Conservation (phyloP, 2,113 vertebrate genomes). For the Calonectris borealis region DNA sequence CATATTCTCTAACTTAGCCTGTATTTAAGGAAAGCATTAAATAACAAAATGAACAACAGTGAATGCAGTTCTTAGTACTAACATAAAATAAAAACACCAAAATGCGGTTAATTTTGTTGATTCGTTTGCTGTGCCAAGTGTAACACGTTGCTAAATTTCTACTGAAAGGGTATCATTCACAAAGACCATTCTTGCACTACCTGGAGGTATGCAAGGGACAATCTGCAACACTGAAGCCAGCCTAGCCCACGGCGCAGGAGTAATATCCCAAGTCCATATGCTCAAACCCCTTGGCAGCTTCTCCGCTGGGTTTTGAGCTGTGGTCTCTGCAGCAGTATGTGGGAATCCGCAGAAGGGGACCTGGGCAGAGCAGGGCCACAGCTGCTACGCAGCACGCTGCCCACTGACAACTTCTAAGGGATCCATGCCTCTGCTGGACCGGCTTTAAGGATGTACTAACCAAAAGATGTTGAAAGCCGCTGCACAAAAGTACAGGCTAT, state of each 20-base stretch:
- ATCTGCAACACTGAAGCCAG: background rate
- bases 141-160: background rate
- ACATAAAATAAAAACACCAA: background rate
- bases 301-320: background rate
- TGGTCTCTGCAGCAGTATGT: background rate
- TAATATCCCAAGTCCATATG: accelerated
- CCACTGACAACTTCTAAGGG: background rate
- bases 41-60: background rate
- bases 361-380: accelerated
- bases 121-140: background rate
- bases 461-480: background rate
- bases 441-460: background rate
- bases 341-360: background rate
- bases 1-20: background rate
- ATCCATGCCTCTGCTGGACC: background rate
- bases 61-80: background rate
- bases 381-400: background rate
- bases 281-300: background rate
- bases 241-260: background rate
- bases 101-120: background rate
- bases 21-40: background rate
- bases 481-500: background rate
- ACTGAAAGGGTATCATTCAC: background rate
- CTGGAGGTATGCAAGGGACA: background rate
- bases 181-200: background rate